Conservation (phyloP, 2,797 vertebrate species). For the Sarcophilus harrisii region DNA sequence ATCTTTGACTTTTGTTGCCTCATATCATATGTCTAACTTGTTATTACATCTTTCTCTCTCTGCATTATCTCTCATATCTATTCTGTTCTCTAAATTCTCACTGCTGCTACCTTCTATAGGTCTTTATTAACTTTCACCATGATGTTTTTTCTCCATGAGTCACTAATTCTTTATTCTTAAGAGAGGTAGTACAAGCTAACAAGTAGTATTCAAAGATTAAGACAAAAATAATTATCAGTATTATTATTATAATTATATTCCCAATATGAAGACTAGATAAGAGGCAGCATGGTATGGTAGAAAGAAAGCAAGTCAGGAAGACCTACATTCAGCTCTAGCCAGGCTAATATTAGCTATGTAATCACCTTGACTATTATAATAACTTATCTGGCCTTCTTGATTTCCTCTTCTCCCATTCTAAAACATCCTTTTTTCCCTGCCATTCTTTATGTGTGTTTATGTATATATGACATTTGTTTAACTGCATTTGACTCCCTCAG, state of each 20-base stretch:
- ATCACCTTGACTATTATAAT: background rate
- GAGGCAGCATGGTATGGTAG: too few relatives aligned
- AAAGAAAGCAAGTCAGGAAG: too few relatives aligned
- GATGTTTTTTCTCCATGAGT: too few relatives aligned
- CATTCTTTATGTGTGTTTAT: background rate
- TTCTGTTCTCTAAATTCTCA: background rate
- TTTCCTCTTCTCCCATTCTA: background rate
- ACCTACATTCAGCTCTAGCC: too few relatives aligned
- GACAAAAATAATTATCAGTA: too few relatives aligned
- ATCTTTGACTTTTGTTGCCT: background rate
- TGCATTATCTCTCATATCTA: background rate
- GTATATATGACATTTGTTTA: background rate
- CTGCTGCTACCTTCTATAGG: background rate
- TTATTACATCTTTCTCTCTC: background rate
- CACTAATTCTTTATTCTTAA: too few relatives aligned
- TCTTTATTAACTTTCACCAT: background rate
- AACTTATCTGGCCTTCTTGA: background rate
- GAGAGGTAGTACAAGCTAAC: too few relatives aligned
- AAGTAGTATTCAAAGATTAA: too few relatives aligned
- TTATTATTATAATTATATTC: too few relatives aligned
- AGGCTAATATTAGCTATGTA: too few relatives aligned
- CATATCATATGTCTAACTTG: background rate
- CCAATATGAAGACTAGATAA: too few relatives aligned
- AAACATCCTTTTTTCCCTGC: background rate
- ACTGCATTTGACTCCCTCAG: background rate